Evolutionary conservation across 2,113 vertebrate genomes (phyloP).

Genomic region (Nipponia nippon): DNA sequence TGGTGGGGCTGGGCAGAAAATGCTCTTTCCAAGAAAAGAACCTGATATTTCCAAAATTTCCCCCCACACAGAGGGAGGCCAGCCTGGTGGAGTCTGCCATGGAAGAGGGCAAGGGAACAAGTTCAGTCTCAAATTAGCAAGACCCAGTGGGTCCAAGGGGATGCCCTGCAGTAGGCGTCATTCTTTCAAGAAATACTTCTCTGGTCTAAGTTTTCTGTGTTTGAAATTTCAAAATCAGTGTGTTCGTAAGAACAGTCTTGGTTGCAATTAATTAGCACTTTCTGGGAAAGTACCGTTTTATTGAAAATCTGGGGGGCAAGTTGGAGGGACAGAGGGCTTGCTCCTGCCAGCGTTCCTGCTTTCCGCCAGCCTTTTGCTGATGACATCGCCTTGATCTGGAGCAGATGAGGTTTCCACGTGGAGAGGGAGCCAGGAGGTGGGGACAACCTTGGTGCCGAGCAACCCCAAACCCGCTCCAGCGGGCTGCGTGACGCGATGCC

Average conservation of each 20-base stretch:
- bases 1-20: not conserved
- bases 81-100: not conserved
- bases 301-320: not conserved
- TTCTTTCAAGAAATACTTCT: not conserved
- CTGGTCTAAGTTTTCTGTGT: not conserved
- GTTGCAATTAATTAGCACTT: not conserved
- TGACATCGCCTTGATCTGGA: not conserved
- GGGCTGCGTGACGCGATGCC: fast-evolving
- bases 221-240: not conserved
- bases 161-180: not conserved
- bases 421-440: not conserved
- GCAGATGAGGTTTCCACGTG: not conserved
- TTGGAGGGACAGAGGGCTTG: fast-evolving
- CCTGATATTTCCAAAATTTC: not conserved
- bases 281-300: not conserved
- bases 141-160: not conserved
- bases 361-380: not conserved
- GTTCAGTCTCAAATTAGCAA: not conserved
- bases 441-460: fast-evolving
- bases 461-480: not conserved
- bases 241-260: not conserved
- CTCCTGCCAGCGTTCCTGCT: not conserved
- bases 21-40: not conserved
- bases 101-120: not conserved
- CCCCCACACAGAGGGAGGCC: not conserved